phyloP scores from a whole-genome alignment of 1,140 invertebrate genomes.

The Caenorhabditis brenneri region DNA sequence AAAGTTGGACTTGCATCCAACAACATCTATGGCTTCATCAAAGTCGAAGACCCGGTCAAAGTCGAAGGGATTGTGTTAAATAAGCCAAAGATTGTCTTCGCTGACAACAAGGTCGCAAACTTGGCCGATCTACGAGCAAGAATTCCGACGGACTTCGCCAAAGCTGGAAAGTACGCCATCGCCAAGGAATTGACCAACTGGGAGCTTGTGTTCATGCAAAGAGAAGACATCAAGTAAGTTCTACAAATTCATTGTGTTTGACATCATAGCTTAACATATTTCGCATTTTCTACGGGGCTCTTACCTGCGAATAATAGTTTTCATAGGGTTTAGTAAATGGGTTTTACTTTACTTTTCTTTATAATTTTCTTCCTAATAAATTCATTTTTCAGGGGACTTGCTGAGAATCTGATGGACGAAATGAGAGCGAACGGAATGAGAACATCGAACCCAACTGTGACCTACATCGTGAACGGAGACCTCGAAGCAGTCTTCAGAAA shows the following conservation, averaged over 20 bases:
- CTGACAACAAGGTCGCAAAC: not conserved
- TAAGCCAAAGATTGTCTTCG: not conserved
- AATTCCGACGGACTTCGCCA: not conserved
- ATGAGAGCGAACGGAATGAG: slow-evolving; percentile 7
- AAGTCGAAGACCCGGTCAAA: not conserved
- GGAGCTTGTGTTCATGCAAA: not conserved
- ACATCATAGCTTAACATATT: no score
- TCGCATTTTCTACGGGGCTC: no score
- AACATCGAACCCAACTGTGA: not conserved
- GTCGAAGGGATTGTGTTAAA: not conserved
- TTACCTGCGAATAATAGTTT: no score
- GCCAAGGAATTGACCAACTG: not conserved
- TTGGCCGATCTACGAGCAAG: not conserved
- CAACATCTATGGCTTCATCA: slow-evolving; percentile 27
- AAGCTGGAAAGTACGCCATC: not conserved
- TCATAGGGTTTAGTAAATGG: no score
- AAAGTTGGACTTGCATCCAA: not conserved
- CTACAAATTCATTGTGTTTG: no score
- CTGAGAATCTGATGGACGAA: not conserved
- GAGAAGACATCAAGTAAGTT: not conserved
- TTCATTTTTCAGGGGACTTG: not conserved
- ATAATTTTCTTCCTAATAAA: no score
- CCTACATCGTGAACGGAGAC: not conserved
- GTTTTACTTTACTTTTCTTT: no score
- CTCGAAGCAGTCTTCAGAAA: not conserved